Conservation (phyloP, 2,888 invertebrate species). For the Cinara cedri region DNA sequence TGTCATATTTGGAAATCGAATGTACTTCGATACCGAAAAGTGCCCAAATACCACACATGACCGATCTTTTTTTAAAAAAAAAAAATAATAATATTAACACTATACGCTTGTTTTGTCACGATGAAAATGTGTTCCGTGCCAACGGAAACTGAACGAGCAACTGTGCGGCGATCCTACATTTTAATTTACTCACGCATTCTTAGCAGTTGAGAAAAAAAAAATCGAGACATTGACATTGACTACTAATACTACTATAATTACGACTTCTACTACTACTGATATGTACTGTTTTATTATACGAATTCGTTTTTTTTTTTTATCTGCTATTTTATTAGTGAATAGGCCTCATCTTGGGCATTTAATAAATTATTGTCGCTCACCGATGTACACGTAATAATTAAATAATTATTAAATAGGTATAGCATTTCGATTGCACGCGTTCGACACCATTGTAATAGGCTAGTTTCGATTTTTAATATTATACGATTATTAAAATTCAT, state of each 20-base stretch:
- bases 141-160: constrained; percentile 11
- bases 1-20: constrained; percentile 66
- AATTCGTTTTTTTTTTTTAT: too few species aligned
- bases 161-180: constrained; percentile 9
- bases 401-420: too few species aligned
- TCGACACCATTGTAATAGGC: too few species aligned
- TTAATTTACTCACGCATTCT: constrained; percentile 13
- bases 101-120: too few species aligned
- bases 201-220: constrained; percentile 6
- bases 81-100: neutral
- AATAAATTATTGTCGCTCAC: too few species aligned
- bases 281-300: too few species aligned
- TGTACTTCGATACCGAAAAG: constrained; percentile 71
- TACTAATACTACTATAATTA: neutral
- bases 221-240: constrained; percentile 42
- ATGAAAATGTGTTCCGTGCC: neutral
- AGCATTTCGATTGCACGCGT: too few species aligned
- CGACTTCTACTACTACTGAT: neutral
- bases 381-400: too few species aligned
- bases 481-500: too few species aligned
- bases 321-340: too few species aligned
- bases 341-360: too few species aligned
- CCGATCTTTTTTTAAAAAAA: constrained; percentile 49
- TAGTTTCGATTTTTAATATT: too few species aligned
- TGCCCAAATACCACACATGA: constrained; percentile 82